Conservation (phyloP, 2,797 vertebrate species). For the Muraenolepis orangiensis region DNA sequence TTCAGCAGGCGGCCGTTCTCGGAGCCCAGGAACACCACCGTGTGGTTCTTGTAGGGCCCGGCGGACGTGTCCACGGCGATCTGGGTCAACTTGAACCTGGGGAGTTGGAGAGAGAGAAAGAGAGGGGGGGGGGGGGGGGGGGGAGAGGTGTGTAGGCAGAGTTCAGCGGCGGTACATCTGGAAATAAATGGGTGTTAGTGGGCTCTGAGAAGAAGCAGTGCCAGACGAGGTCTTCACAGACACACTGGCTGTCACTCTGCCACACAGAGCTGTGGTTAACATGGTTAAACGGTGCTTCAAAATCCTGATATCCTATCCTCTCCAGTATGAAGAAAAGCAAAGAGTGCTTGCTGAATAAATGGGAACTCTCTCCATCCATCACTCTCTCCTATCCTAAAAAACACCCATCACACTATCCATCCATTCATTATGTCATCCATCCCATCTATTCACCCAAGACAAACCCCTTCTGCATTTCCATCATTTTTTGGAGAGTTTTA, state of each 20-base stretch:
- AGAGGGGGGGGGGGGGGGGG: neutral
- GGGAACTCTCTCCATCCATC: neutral
- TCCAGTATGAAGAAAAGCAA: neutral
- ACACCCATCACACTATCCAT: neutral
- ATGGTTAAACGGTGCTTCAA: neutral
- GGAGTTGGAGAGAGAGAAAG: neutral
- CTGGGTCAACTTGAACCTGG: constrained; percentile 84
- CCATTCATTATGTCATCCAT: constrained; percentile 27
- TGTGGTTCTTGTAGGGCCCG: constrained; percentile 79
- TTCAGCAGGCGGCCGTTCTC: constrained; percentile 85
- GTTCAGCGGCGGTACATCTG: neutral
- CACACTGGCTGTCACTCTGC: neutral
- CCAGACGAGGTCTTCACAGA: neutral
- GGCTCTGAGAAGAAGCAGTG: neutral
- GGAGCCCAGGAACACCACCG: constrained; percentile 86
- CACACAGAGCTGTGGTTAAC: too few relatives aligned
- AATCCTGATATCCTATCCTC: neutral
- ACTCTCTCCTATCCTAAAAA: neutral
- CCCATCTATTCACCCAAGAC: constrained; percentile 30
- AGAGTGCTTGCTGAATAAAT: neutral
- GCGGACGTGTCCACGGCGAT: constrained; percentile 84
- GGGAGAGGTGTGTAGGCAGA: neutral
- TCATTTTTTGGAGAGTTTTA: neutral
- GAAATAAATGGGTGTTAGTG: neutral
- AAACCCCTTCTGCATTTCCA: constrained; percentile 18